A percentile compares a stretch with the other conserved stretches of the same genome.
These are phyloP conservation scores for Calameuta filiformis DNA, from an alignment of 2,888 invertebrate genomes.

Conservation along the genomic window DNA sequence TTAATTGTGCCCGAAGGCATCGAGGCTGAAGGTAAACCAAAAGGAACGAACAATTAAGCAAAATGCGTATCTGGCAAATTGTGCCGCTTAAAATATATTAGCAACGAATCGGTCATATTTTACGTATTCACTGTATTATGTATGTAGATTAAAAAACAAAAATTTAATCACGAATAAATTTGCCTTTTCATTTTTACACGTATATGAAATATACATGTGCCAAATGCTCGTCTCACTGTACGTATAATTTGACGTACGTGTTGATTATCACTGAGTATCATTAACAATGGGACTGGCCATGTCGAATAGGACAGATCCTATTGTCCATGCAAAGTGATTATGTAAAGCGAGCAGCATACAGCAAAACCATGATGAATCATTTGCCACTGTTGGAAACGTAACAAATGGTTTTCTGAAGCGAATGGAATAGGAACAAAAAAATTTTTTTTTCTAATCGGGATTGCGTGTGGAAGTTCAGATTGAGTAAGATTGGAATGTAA, in stretches of 20 bases:
- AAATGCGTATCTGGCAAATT: not conserved
- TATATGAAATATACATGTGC: not conserved
- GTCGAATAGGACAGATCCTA: not conserved
- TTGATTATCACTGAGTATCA: not conserved
- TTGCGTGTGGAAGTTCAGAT: not conserved
- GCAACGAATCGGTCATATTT: not conserved
- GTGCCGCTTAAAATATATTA: too few relatives aligned
- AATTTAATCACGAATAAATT: too few relatives aligned
- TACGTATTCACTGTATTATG: not conserved
- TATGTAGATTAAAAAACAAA: not conserved
- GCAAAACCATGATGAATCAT: not conserved
- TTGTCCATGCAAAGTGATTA: not conserved
- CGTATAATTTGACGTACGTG: not conserved
- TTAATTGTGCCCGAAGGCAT: not conserved
- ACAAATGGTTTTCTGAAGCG: not conserved
- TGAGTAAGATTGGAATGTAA: not conserved
- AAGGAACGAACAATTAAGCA: not conserved
- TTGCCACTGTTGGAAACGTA: not conserved
- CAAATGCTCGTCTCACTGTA: not conserved
- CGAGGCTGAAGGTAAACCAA: not conserved
- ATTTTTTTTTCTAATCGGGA: not conserved
- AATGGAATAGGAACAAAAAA: not conserved
- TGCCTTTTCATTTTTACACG: not conserved
- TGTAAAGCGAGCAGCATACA: not conserved
- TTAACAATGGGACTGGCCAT: not conserved